These are phyloP conservation scores for Picathartes gymnocephalus DNA, from an alignment of 2,113 vertebrate genomes.

Conservation along the genomic window DNA sequence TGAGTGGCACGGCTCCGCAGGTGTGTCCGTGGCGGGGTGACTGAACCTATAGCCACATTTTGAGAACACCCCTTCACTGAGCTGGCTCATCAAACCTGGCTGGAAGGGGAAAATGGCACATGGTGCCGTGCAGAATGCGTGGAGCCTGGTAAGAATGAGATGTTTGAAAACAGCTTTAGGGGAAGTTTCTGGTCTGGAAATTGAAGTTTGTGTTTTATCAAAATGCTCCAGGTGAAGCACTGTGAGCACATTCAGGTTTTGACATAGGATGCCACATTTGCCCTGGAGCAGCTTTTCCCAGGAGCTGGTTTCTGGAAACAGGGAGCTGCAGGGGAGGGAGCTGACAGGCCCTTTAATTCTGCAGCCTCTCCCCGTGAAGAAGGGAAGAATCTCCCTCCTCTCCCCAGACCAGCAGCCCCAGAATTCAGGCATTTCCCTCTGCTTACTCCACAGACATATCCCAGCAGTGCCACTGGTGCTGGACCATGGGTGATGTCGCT, in stretches of 20 bases:
- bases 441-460: background rate
- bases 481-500: fast-evolving
- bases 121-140: background rate
- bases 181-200: background rate
- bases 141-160: background rate
- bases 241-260: background rate
- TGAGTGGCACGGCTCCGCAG: background rate
- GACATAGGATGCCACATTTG: background rate
- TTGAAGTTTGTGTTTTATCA: background rate
- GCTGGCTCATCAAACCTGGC: background rate
- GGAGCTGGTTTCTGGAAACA: background rate
- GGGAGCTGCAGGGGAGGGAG: background rate
- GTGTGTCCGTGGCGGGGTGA: fast-evolving
- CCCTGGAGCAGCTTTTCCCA: background rate
- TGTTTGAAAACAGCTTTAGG: background rate
- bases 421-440: background rate
- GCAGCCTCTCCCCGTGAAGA: background rate
- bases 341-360: background rate
- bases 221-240: background rate
- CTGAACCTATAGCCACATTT: fast-evolving
- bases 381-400: background rate
- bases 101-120: background rate
- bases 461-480: background rate
- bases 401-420: background rate
- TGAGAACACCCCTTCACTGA: background rate